Evolutionary conservation across 2,797 vertebrate genomes (phyloP).

Genomic region (Potorous gilbertii): DNA sequence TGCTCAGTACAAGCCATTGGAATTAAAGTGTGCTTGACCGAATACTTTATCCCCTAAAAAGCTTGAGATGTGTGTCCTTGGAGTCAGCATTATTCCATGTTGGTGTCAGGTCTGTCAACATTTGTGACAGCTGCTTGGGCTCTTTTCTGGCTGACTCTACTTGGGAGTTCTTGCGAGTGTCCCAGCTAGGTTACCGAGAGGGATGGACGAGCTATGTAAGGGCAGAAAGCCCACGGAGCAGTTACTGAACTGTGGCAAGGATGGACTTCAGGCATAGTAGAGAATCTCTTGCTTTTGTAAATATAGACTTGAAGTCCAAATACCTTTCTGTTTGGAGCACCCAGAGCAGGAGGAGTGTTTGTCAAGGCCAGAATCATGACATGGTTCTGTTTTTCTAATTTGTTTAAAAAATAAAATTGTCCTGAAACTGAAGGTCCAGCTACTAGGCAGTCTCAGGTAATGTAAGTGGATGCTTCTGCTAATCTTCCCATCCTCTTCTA

Average conservation of each 20-base stretch:
- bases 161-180: not conserved
- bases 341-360: not conserved
- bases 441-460: not conserved
- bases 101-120: not conserved
- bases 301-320: not conserved
- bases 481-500: not conserved
- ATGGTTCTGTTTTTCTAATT: conserved; percentile 11
- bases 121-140: not conserved
- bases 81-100: not conserved
- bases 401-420: conserved; percentile 38
- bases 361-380: not conserved
- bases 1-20: not conserved
- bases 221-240: not conserved
- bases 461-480: not conserved
- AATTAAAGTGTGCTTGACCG: not conserved
- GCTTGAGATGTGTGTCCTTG: not conserved
- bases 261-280: not conserved
- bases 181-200: not conserved
- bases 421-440: not conserved
- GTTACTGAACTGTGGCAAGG: not conserved
- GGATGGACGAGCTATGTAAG: not conserved
- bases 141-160: not conserved
- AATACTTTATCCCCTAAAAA: not conserved
- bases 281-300: not conserved
- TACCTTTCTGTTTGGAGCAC: not conserved